These are phyloP conservation scores for Hepsetus odoe DNA, from an alignment of 2,113 vertebrate species.

Conservation along the genomic window DNA sequence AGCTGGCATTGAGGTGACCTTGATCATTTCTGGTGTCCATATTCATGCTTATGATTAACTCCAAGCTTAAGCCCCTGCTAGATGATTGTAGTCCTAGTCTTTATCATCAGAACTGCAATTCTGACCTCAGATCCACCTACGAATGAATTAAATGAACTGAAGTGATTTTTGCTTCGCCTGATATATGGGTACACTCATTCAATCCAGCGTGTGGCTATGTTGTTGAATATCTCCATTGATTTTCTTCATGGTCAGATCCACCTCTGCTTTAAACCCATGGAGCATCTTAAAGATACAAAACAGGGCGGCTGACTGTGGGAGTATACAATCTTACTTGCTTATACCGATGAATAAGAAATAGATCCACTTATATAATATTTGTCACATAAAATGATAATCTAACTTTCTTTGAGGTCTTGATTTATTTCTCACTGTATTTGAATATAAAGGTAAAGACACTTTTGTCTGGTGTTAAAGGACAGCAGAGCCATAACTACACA, in stretches of 20 bases:
- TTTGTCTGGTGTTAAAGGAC: too few relatives aligned
- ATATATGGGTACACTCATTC: not conserved
- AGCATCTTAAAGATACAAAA: not conserved
- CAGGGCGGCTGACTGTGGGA: not conserved
- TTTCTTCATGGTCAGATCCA: conserved; percentile 14
- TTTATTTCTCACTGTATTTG: not conserved
- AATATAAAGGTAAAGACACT: not conserved
- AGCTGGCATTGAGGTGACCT: not conserved
- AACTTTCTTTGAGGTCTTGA: not conserved
- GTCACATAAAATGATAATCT: conserved; percentile 16
- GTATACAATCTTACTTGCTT: not conserved
- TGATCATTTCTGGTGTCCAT: not conserved
- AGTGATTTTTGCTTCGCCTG: too few relatives aligned
- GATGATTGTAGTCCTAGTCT: not conserved
- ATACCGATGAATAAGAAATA: conserved; percentile 6
- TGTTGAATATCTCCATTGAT: not conserved
- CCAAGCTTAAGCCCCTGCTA: not conserved
- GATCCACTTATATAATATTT: conserved; percentile 16
- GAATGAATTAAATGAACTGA: not conserved
- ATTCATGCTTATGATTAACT: not conserved
- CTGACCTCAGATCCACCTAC: not conserved
- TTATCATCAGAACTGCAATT: not conserved
- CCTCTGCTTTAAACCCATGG: not conserved
- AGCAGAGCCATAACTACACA: too few relatives aligned
- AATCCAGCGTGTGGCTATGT: not conserved